Evolutionary conservation across 1,140 invertebrate species (phyloP).

Genomic region (Dreissena rostriformis): DNA sequence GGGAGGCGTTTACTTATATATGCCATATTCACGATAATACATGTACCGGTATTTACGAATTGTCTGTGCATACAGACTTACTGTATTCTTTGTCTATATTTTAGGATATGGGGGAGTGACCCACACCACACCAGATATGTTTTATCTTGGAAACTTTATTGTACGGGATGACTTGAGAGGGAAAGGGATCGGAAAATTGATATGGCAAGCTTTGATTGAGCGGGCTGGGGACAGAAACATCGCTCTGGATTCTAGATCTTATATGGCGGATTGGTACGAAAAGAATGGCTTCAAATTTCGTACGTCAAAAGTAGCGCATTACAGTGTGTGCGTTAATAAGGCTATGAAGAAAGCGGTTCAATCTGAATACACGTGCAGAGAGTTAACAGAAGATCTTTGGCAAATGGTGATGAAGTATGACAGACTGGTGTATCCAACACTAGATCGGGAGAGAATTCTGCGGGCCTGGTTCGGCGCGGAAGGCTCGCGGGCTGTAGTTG

Average conservation of each 20-base stretch:
- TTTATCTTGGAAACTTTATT: slow-evolving; percentile 2
- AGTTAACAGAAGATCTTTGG: background rate
- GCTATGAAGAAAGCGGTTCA: background rate
- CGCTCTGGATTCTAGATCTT: background rate
- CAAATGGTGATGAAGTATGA: background rate
- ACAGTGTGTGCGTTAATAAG: background rate
- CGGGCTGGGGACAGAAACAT: background rate
- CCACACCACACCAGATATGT: too few relatives aligned
- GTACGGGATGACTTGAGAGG: background rate
- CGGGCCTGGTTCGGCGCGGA: background rate
- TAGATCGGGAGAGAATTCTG: slow-evolving; percentile 1
- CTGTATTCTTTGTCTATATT: too few relatives aligned
- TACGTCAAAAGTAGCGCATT: background rate
- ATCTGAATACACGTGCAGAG: background rate
- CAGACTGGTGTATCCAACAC: background rate
- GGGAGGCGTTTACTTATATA: too few relatives aligned
- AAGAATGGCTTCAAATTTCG: background rate
- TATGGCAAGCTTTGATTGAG: background rate
- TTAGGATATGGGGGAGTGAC: too few relatives aligned
- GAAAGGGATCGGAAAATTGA: background rate
- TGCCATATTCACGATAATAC: too few relatives aligned
- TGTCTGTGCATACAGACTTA: too few relatives aligned
- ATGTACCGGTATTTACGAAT: too few relatives aligned
- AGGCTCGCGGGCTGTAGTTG: background rate
- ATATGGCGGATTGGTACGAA: background rate